Percentiles rank a stretch among this genome's conserved stretches.
These are phyloP conservation scores for Philantomba maxwellii DNA, from an alignment of 2,113 vertebrate genomes.

Conservation along the genomic window DNA sequence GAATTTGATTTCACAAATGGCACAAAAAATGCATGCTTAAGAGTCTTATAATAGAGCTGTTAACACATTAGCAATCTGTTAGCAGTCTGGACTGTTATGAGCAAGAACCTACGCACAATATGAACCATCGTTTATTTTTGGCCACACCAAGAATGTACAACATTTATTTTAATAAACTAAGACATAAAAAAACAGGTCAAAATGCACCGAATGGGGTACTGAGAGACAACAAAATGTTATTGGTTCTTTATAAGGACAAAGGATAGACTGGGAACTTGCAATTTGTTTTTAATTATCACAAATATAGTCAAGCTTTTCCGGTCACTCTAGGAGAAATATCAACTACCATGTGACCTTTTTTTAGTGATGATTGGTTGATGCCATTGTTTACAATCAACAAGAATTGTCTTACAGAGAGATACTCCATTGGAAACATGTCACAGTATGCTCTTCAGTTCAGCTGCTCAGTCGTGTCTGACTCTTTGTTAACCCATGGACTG, in stretches of 20 bases:
- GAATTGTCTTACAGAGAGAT: slow-evolving; percentile 14
- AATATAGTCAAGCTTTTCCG: neutral
- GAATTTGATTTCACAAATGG: slow-evolving; percentile 35
- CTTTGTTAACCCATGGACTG: neutral
- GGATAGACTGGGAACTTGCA: neutral
- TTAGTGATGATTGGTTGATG: neutral
- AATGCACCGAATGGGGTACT: neutral
- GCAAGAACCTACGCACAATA: slow-evolving; percentile 75
- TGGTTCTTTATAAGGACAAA: slow-evolving; percentile 4
- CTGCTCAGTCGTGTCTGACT: neutral
- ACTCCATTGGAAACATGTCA: neutral
- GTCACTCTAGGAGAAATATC: neutral
- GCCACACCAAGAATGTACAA: slow-evolving; percentile 59
- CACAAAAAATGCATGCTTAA: slow-evolving; percentile 55
- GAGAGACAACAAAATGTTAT: neutral
- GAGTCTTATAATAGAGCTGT: slow-evolving; percentile 74
- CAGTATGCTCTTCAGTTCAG: neutral
- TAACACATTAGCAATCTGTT: slow-evolving; percentile 78
- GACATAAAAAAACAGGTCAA: neutral
- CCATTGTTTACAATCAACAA: slow-evolving; percentile 15
- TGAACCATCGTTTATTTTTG: slow-evolving; percentile 77
- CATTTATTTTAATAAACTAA: slow-evolving; percentile 68
- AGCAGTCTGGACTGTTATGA: slow-evolving; percentile 74
- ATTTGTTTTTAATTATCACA: neutral
- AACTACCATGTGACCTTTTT: neutral